Percentiles rank a stretch among this genome's conserved stretches.
Evolutionary conservation across 2,888 invertebrate species (phyloP).

Genomic region (Neria commutata): DNA sequence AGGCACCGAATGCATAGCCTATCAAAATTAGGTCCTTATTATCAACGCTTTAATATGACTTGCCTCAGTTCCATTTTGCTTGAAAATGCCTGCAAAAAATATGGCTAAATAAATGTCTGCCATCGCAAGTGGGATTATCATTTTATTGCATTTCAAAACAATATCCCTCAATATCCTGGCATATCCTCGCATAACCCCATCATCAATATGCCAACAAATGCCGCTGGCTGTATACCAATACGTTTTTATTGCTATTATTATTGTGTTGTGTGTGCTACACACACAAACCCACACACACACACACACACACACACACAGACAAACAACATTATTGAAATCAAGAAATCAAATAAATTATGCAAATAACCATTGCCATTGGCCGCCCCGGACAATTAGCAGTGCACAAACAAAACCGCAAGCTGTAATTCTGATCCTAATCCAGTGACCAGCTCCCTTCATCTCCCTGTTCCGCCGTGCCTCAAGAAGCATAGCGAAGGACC

Average conservation of each 20-base stretch:
- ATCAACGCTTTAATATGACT: too few relatives aligned
- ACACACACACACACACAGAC: too few relatives aligned
- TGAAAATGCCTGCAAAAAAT: too few relatives aligned
- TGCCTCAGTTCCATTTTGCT: too few relatives aligned
- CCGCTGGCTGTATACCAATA: constrained; percentile 11
- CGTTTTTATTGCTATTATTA: constrained; percentile 39
- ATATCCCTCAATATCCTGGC: constrained; percentile 10
- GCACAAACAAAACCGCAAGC: constrained; percentile 5
- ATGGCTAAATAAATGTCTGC: too few relatives aligned
- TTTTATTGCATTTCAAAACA: constrained; percentile 13
- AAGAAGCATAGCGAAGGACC: too few relatives aligned
- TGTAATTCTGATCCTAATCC: not conserved
- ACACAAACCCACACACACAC: too few relatives aligned
- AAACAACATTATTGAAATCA: constrained; percentile 40
- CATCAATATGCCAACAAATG: not conserved
- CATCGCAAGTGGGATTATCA: constrained; percentile 49
- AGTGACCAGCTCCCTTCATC: not conserved
- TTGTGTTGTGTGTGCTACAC: not conserved
- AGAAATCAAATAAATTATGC: constrained; percentile 56
- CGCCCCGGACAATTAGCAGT: constrained; percentile 16
- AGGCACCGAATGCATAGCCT: too few relatives aligned
- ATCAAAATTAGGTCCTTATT: too few relatives aligned
- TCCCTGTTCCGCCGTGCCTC: too few relatives aligned
- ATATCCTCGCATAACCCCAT: constrained; percentile 34
- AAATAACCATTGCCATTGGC: constrained; percentile 28